Percentiles rank a stretch among this genome's conserved stretches.
phyloP scores from a whole-genome alignment of 2,888 invertebrate genomes.

The Plagiodera versicolora region DNA sequence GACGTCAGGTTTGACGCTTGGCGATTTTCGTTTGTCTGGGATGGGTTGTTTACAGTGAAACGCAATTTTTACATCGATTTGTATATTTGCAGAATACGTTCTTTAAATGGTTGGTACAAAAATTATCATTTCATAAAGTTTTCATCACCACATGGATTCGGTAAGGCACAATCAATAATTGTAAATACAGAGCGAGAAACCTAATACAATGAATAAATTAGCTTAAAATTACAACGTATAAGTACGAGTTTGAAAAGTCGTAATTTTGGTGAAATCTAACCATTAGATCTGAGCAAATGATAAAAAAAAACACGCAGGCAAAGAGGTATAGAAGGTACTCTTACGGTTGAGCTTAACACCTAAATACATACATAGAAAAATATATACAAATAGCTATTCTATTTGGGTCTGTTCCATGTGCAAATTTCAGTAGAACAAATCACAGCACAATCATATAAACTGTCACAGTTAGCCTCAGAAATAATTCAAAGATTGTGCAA shows the following conservation, averaged over 20 bases:
- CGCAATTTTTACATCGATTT: not conserved
- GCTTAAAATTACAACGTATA: slow-evolving; percentile 30
- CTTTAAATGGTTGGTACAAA: slow-evolving; percentile 38
- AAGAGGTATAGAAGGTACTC: slow-evolving; percentile 7
- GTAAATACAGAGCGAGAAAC: slow-evolving; percentile 39
- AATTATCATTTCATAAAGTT: slow-evolving; percentile 41
- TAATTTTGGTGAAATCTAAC: not conserved
- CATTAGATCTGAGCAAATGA: slow-evolving; percentile 1
- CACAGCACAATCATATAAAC: slow-evolving; percentile 9
- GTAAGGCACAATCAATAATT: slow-evolving; percentile 45
- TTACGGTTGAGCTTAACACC: slow-evolving; percentile 9
- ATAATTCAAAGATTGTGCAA: not conserved
- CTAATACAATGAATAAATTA: slow-evolving; percentile 7
- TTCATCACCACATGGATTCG: slow-evolving; percentile 41
- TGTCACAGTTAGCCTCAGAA: not conserved
- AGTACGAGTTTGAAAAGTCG: slow-evolving; percentile 24
- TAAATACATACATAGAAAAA: slow-evolving; percentile 9
- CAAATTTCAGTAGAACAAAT: not conserved
- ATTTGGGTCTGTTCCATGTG: not conserved
- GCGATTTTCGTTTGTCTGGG: not conserved
- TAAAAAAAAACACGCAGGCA: slow-evolving; percentile 1
- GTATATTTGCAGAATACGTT: slow-evolving; percentile 27
- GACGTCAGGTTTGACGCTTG: too few species aligned
- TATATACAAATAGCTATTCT: slow-evolving; percentile 12
- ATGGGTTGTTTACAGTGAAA: not conserved